phyloP scores from a whole-genome alignment of 2,888 invertebrate genomes.

The Drosophila subquinaria region DNA sequence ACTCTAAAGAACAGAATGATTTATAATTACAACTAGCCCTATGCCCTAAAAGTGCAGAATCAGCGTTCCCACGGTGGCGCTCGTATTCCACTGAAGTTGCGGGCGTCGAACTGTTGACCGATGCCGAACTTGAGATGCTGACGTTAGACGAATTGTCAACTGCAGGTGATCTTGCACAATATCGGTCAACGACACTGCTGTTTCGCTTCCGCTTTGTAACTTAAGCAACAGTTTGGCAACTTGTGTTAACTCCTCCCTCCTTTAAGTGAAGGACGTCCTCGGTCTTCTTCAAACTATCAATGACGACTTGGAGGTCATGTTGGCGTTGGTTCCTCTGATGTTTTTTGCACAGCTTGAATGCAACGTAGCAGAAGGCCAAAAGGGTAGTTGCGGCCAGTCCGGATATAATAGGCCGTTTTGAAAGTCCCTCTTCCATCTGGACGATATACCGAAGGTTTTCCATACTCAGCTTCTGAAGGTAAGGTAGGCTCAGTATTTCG shows the following conservation, averaged over 20 bases:
- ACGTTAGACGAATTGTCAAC: slow-evolving; percentile 1
- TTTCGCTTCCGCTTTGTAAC: background rate
- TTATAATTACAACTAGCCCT: slow-evolving; percentile 4
- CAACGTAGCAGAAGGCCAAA: too few relatives aligned
- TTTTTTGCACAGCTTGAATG: too few relatives aligned
- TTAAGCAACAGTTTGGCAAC: background rate
- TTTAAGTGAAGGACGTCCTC: too few relatives aligned
- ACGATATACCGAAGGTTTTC: too few relatives aligned
- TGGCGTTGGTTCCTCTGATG: too few relatives aligned
- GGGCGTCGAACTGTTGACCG: background rate
- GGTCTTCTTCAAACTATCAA: too few relatives aligned
- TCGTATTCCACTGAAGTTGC: background rate
- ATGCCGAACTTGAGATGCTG: background rate
- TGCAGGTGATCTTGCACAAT: slow-evolving; percentile 2
- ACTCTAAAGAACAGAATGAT: slow-evolving; percentile 1
- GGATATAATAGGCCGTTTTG: too few relatives aligned
- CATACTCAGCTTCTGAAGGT: background rate
- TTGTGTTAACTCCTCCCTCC: background rate
- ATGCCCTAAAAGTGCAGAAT: slow-evolving; percentile 3
- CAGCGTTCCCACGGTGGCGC: slow-evolving; percentile 4
- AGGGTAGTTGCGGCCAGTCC: too few relatives aligned
- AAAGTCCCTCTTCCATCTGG: too few relatives aligned
- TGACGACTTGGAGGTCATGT: too few relatives aligned
- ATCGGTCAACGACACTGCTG: slow-evolving; percentile 1
- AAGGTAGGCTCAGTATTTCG: background rate